Percentiles rank a stretch among this genome's conserved stretches.
These are phyloP conservation scores for Limnodromus scolopaceus DNA, from an alignment of 2,797 vertebrate species.

Conservation along the genomic window DNA sequence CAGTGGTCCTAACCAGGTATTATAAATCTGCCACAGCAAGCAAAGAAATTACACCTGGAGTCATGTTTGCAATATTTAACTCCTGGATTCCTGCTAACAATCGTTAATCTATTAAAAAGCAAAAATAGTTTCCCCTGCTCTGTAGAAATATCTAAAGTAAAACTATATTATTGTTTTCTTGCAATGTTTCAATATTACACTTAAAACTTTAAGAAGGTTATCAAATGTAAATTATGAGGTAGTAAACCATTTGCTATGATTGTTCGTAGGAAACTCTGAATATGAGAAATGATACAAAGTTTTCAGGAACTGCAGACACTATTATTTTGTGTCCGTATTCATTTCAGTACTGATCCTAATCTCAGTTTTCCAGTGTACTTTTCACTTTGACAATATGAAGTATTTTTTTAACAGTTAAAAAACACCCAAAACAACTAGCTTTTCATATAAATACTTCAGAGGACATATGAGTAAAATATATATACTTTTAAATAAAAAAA, in stretches of 20 bases:
- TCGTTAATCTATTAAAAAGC: background rate
- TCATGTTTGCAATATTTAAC: background rate
- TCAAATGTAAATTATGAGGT: background rate
- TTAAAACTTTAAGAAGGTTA: background rate
- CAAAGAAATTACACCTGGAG: background rate
- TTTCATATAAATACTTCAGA: background rate
- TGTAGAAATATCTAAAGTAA: background rate
- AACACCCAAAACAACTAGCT: fast-evolving
- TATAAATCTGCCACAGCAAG: background rate
- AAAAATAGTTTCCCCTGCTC: background rate
- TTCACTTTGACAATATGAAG: background rate
- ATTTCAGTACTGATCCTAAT: background rate
- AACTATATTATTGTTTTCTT: background rate
- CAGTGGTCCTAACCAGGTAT: background rate
- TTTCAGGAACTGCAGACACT: background rate
- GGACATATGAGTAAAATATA: background rate
- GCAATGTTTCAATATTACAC: background rate
- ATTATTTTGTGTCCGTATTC: background rate
- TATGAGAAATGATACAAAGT: background rate
- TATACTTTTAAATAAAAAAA: background rate
- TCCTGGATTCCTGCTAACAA: background rate
- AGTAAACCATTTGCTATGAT: background rate
- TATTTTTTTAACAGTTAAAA: background rate
- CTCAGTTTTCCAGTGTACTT: background rate
- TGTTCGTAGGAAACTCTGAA: background rate